phyloP scores from a whole-genome alignment of 2,113 vertebrate genomes.

The Gobiocypris rarus region DNA sequence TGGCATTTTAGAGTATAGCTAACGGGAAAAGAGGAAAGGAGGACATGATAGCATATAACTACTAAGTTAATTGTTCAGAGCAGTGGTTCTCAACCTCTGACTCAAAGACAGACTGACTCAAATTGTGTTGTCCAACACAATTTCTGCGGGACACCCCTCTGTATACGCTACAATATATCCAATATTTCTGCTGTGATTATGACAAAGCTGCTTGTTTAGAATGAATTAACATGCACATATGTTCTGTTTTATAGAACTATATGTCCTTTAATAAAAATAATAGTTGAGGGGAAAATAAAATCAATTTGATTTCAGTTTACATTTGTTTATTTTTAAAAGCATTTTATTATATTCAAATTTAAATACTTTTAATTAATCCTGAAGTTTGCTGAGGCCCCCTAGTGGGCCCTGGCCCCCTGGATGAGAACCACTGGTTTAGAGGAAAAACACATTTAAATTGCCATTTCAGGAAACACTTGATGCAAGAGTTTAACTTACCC shows the following conservation, averaged over 20 bases:
- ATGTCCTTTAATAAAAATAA: not conserved
- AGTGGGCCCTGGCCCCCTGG: no score
- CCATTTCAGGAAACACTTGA: not conserved
- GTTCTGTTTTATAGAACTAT: not conserved
- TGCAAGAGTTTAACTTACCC: constrained; percentile 77
- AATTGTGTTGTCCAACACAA: no score
- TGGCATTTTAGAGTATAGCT: constrained; percentile 92
- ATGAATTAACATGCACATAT: not conserved
- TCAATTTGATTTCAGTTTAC: no score
- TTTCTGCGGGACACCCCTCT: no score
- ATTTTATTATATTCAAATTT: no score
- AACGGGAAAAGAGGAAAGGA: not conserved
- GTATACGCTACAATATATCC: no score
- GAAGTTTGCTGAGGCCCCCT: not conserved
- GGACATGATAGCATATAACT: not conserved
- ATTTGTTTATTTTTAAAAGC: no score
- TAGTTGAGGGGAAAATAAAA: no score
- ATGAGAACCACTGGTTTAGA: not conserved
- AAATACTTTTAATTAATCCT: not conserved
- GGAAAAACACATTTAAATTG: not conserved
- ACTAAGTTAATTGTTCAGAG: not conserved
- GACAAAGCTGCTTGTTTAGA: not conserved
- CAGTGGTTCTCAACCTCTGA: not conserved
- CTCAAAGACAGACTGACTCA: not conserved
- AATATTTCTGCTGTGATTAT: not conserved